A percentile compares a stretch with the other conserved stretches of the same genome.
phyloP scores from a whole-genome alignment of 2,113 vertebrate genomes.

The Spea multiplicata region DNA sequence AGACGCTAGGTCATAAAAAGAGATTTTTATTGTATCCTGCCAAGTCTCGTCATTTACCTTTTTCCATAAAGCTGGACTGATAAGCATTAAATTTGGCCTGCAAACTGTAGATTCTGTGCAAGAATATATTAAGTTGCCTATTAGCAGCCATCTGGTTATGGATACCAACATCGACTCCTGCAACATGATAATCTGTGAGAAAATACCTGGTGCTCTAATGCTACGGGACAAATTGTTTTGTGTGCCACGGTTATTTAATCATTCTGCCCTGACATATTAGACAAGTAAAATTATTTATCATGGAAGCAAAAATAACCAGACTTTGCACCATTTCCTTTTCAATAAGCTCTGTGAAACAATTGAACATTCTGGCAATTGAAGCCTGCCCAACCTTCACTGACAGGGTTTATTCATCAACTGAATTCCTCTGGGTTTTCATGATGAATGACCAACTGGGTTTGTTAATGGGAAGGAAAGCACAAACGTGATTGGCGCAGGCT shows the following conservation, averaged over 20 bases:
- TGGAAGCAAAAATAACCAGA: neutral
- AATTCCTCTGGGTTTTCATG: neutral
- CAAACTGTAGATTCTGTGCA: slow-evolving; percentile 16
- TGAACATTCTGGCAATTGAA: neutral
- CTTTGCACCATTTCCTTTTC: neutral
- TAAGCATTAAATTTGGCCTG: slow-evolving; percentile 54
- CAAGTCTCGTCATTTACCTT: slow-evolving; percentile 53
- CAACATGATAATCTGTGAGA: slow-evolving; percentile 27
- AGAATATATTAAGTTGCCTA: slow-evolving; percentile 39
- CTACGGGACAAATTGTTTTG: slow-evolving; percentile 13
- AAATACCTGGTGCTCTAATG: slow-evolving; percentile 2
- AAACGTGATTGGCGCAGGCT: neutral
- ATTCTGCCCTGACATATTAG: slow-evolving; percentile 11
- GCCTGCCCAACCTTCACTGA: neutral
- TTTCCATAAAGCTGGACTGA: slow-evolving; percentile 48
- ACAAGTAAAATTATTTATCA: slow-evolving; percentile 17
- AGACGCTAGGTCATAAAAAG: slow-evolving; percentile 60
- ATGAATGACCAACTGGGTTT: neutral
- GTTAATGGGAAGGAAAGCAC: neutral
- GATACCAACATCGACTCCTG: slow-evolving; percentile 49
- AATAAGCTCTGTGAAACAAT: neutral
- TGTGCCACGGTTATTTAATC: neutral
- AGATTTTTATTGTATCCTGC: slow-evolving; percentile 56
- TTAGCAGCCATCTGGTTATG: slow-evolving; percentile 34
- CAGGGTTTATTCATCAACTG: neutral